Evolutionary conservation across 2,888 invertebrate genomes (phyloP).

Genomic region (Diachrysia chrysitis): DNA sequence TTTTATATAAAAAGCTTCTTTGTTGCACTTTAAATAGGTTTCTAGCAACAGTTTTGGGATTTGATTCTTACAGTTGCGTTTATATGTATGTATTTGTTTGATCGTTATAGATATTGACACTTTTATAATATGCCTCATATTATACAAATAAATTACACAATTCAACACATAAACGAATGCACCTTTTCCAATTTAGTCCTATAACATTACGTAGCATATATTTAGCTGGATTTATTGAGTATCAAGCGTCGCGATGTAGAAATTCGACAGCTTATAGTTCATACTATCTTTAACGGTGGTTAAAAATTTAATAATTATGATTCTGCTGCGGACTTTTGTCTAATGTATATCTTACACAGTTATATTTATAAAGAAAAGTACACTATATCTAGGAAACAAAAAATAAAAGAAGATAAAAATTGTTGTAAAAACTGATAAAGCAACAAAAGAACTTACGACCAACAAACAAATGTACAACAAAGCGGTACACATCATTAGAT

Average conservation of each 20-base stretch:
- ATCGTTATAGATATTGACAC: no score
- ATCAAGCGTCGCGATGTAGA: no score
- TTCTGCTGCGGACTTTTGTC: no score
- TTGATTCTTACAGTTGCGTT: neutral
- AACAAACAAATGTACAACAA: conserved; percentile 12
- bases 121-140: no score
- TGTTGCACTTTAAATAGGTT: neutral
- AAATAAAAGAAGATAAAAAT: neutral
- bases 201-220: no score
- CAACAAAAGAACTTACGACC: neutral
- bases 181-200: no score
- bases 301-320: neutral
- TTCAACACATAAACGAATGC: no score
- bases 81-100: no score
- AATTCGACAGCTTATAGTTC: neutral
- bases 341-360: no score
- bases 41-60: neutral
- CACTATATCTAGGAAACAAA: neutral
- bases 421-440: neutral
- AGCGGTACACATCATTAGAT: conserved; percentile 33
- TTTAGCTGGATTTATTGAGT: no score
- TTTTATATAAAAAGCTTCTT: neutral
- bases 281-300: neutral
- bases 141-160: no score
- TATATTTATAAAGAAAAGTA: neutral